Evolutionary conservation across 2,888 invertebrate species (phyloP), one percentile per base, ranked within the genome.

Genomic region (Gnatocerus cornutus): DNA sequence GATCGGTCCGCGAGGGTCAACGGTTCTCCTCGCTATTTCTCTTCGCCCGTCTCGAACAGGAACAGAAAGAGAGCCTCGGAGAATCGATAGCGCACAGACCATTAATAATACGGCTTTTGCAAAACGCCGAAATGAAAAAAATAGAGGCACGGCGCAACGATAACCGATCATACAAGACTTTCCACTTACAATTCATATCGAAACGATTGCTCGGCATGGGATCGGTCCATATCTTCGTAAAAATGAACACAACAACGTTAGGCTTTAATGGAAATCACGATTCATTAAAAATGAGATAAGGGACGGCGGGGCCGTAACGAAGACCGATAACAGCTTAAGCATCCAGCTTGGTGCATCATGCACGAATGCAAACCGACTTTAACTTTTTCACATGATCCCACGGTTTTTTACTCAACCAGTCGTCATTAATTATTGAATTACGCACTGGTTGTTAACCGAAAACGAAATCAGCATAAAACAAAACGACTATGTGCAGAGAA

Each of bases 1-100:
- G 87, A 88, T 88, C 84, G 87, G 87, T 84, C 86, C 87, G 86
- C 84, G 86, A 87, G 87, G 88, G 88, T 88, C 88, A 87, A 87
- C 87, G 87, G 87, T 87, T 87, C 66, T 66, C 58, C 45, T 64
- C 61, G 86, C 86, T 86, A 88, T 88, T 88, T 88, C 87, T 88
- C 87, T 87, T 87, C 85, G 84, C 84, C 87, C 87, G 87, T 87
- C 87, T 87, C 86, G 84, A 85, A 84, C 87, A 87, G 82, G 76
- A 78, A 76, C 77, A 78, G 76, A 77, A 73, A 74, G 74, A 76
- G 78, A 80, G 74, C 72, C 75, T 76, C 71, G 46, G 76, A 77
- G 78, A 82, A 82, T 82, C 83, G 81, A 83, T 83, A 81, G 77
- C 74, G 75, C 76, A 77, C 74, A 73, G 72, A 73, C 77, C 76